A percentile compares a stretch with the other conserved stretches of the same genome.
Conservation (phyloP, 2,888 invertebrate genomes). For the Euzetes globulus region DNA sequence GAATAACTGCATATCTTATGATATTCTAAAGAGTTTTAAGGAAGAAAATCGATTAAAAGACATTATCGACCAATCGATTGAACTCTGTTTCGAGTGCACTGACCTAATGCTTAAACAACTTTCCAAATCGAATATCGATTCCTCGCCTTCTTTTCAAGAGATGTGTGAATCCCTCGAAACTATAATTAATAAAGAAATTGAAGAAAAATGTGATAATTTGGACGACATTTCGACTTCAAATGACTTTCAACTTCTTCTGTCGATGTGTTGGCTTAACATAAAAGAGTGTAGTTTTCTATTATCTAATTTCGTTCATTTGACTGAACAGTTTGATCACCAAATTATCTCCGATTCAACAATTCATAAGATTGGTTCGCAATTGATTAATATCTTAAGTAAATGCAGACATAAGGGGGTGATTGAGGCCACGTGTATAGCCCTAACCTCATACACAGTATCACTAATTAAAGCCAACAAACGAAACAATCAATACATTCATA, state of each 20-base stretch:
- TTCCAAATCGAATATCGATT: background rate
- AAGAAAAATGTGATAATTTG: background rate
- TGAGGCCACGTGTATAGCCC: constrained; percentile 29
- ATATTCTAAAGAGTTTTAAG: background rate
- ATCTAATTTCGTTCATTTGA: background rate
- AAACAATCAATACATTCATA: background rate
- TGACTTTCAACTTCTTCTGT: constrained; percentile 33
- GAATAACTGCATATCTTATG: constrained; percentile 28
- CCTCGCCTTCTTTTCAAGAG: constrained; percentile 34
- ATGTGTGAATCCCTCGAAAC: constrained; percentile 29
- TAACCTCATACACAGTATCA: constrained; percentile 25
- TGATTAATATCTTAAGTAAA: constrained; percentile 7
- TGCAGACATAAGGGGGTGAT: constrained; percentile 34
- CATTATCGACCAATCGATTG: background rate
- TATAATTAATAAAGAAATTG: constrained; percentile 20
- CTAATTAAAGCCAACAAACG: background rate
- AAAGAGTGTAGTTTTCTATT: constrained; percentile 34
- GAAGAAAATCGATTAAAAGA: background rate
- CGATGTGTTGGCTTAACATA: constrained; percentile 35
- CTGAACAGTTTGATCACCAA: background rate
- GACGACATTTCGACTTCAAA: constrained; percentile 28
- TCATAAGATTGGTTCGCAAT: background rate
- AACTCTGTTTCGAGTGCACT: constrained; percentile 15
- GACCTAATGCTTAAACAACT: constrained; percentile 20
- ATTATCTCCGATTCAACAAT: background rate